Conservation (phyloP, 1,140 invertebrate species). For the Drosophila parabipectinata region DNA sequence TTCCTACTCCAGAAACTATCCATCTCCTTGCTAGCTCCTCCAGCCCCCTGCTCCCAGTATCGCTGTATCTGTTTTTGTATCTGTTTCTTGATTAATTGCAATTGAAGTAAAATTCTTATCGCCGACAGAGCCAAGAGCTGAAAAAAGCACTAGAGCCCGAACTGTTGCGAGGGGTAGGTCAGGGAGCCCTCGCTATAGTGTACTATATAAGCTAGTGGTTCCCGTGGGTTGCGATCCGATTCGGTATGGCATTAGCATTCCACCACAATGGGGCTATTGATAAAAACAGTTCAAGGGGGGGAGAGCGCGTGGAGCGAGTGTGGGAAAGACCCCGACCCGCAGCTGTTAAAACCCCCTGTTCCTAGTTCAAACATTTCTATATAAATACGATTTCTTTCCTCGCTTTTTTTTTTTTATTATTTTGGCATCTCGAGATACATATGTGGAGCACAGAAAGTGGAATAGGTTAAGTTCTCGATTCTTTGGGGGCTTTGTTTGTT, state of each 20-base stretch:
- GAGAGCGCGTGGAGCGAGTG: not conserved
- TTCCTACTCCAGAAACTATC: conserved; percentile 16
- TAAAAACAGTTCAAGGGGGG: not conserved
- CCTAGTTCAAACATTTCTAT: not conserved
- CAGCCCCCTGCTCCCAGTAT: conserved; percentile 1
- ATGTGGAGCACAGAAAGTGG: conserved; percentile 30
- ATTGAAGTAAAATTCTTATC: conserved; percentile 39
- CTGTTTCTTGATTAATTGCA: conserved; percentile 32
- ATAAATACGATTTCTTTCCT: not conserved
- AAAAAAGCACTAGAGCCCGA: no score
- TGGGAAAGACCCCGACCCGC: conserved; percentile 3
- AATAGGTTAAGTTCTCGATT: conserved; percentile 37
- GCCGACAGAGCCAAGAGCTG: not conserved
- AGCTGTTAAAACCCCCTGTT: not conserved
- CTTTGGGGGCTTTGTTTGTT: not conserved
- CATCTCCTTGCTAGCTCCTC: not conserved
- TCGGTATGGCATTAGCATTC: not conserved
- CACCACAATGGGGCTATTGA: not conserved
- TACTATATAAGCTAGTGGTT: conserved; percentile 2
- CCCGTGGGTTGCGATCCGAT: not conserved
- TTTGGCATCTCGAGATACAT: not conserved
- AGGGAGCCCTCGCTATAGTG: conserved; percentile 1
- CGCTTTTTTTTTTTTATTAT: conserved; percentile 2
- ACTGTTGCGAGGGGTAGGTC: conserved; percentile 41
- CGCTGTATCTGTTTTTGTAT: not conserved